Conservation (phyloP, 2,797 vertebrate species). For the Hemibagrus guttatus region DNA sequence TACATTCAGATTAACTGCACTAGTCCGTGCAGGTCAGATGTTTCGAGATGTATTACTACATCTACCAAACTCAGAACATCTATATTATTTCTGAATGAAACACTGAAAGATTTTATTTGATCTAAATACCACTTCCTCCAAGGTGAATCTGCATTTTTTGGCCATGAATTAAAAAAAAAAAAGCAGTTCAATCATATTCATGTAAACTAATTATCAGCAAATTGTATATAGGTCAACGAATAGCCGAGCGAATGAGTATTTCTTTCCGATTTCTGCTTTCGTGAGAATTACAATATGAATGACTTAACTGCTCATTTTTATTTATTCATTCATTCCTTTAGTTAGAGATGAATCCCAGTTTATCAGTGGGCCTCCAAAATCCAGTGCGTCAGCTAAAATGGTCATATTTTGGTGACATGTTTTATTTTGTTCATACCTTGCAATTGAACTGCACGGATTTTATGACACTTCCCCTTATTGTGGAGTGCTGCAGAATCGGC, state of each 20-base stretch:
- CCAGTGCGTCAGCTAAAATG: slow-evolving; percentile 27
- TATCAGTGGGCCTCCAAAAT: slow-evolving; percentile 36
- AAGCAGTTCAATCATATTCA: slow-evolving; percentile 78
- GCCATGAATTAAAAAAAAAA: too few species aligned
- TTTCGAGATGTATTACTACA: not conserved
- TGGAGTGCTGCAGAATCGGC: slow-evolving; percentile 16
- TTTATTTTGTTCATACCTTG: slow-evolving; percentile 39
- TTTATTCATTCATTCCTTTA: not conserved
- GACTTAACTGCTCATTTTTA: slow-evolving; percentile 60
- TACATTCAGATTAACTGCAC: not conserved
- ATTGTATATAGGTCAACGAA: slow-evolving; percentile 85
- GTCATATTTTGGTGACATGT: not conserved
- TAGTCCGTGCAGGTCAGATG: not conserved
- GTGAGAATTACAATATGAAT: slow-evolving; percentile 69
- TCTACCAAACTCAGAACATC: not conserved
- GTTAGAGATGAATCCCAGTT: not conserved
- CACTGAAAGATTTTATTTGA: too few species aligned
- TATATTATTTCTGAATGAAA: not conserved
- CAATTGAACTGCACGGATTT: slow-evolving; percentile 26
- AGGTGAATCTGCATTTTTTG: too few species aligned
- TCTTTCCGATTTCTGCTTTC: slow-evolving; percentile 70
- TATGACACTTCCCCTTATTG: slow-evolving; percentile 45
- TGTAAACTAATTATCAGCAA: slow-evolving; percentile 92
- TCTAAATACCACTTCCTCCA: too few species aligned
- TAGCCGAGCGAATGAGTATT: slow-evolving; percentile 61